Evolutionary conservation across 2,888 invertebrate species (phyloP).

Genomic region (Eupeodes luniger): DNA sequence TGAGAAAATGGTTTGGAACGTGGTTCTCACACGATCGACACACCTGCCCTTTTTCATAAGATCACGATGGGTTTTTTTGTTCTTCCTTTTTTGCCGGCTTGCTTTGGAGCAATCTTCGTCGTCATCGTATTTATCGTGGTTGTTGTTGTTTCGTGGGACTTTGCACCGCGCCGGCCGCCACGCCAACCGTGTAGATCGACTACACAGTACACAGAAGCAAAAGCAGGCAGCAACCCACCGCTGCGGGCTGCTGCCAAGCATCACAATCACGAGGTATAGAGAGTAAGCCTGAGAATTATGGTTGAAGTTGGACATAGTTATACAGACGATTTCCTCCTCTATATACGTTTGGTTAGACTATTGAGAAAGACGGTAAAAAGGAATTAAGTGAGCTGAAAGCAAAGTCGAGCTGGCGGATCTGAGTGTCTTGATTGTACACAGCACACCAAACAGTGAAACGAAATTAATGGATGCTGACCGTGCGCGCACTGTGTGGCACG

Average conservation of each 20-base stretch:
- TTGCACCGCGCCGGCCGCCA: constrained; percentile 24
- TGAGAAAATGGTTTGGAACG: constrained; percentile 85
- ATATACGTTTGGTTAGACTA: constrained; percentile 12
- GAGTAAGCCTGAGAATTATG: constrained; percentile 31
- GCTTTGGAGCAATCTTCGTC: constrained; percentile 29
- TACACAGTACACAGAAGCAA: constrained; percentile 71
- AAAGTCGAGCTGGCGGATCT: constrained; percentile 24
- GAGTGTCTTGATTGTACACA: constrained; percentile 55
- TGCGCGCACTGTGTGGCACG: constrained; percentile 70
- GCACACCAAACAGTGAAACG: constrained; percentile 50
- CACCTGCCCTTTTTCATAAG: constrained; percentile 84
- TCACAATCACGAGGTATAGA: constrained; percentile 43
- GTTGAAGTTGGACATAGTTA: constrained; percentile 51
- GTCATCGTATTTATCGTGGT: constrained; percentile 31
- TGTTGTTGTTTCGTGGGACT: constrained; percentile 38
- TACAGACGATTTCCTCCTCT: constrained; percentile 7
- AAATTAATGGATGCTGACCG: constrained; percentile 71
- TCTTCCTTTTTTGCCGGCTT: constrained; percentile 31
- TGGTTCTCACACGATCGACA: constrained; percentile 85
- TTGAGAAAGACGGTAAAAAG: constrained; percentile 32
- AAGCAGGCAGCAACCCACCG: constrained; percentile 62
- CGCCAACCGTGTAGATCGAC: constrained; percentile 58
- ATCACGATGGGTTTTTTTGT: constrained; percentile 80
- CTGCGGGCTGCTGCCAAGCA: constrained; percentile 68
- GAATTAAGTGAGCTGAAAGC: constrained; percentile 44